Evolutionary conservation across 2,888 invertebrate species (phyloP).

Genomic region (Incurvaria masculella): DNA sequence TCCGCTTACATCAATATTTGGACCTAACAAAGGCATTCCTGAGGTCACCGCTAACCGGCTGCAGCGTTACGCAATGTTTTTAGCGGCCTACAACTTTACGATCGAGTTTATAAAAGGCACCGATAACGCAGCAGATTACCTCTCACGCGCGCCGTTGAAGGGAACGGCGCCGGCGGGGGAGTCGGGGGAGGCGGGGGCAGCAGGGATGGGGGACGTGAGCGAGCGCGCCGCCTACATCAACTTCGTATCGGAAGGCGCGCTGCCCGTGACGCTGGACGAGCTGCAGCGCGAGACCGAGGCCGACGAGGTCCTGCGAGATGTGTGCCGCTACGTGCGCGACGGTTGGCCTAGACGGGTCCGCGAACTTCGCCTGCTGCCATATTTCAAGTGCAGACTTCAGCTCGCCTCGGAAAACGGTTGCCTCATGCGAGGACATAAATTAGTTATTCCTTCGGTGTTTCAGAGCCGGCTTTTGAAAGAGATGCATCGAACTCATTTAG

Average conservation of each 20-base stretch:
- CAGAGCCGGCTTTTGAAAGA: slow-evolving; percentile 9
- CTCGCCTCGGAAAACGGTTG: slow-evolving; percentile 17
- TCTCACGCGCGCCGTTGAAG: slow-evolving; percentile 14
- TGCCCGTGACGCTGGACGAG: slow-evolving; percentile 11
- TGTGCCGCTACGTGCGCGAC: slow-evolving; percentile 9
- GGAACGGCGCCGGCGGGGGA: slow-evolving; percentile 19
- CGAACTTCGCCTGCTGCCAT: slow-evolving; percentile 12
- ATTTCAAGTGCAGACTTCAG: slow-evolving; percentile 11
- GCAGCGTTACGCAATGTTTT: slow-evolving; percentile 18
- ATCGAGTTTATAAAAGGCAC: slow-evolving; percentile 18
- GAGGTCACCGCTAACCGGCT: too few species aligned
- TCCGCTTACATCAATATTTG: too few species aligned
- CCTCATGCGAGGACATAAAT: slow-evolving; percentile 18
- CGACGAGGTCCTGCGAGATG: slow-evolving; percentile 8
- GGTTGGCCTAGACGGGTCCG: slow-evolving; percentile 15
- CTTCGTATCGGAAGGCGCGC: slow-evolving; percentile 11
- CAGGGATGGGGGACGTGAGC: slow-evolving; percentile 22
- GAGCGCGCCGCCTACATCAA: slow-evolving; percentile 15
- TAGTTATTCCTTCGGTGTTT: slow-evolving; percentile 16
- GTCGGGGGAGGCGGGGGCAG: slow-evolving; percentile 27
- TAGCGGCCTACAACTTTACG: slow-evolving; percentile 18
- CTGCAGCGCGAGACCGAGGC: slow-evolving; percentile 9
- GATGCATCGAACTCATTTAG: slow-evolving; percentile 17
- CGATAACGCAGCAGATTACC: slow-evolving; percentile 16
- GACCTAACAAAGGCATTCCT: too few species aligned